Evolutionary conservation across 2,113 vertebrate species (phyloP).

Genomic region (Burhinus bistriatus): DNA sequence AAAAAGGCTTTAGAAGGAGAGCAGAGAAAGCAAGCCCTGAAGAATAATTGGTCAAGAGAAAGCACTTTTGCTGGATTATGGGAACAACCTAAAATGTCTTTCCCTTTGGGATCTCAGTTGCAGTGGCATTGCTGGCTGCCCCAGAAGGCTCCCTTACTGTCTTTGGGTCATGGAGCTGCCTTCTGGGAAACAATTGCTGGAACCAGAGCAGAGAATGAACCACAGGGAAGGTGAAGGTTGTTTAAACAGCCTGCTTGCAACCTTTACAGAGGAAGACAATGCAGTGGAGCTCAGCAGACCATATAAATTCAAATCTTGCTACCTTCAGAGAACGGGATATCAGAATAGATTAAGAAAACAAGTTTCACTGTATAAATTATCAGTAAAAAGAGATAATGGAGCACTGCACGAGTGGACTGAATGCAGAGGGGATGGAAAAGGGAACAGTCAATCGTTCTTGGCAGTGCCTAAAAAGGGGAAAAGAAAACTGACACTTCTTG

Average conservation of each 20-base stretch:
- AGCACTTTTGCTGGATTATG: not conserved
- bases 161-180: not conserved
- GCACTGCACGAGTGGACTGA: not conserved
- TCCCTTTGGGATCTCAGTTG: constrained; percentile 10
- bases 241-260: not conserved
- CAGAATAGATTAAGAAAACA: not conserved
- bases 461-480: not conserved
- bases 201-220: not conserved
- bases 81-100: not conserved
- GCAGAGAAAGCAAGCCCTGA: not conserved
- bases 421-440: not conserved
- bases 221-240: not conserved
- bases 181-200: not conserved
- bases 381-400: not conserved
- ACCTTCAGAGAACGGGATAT: not conserved
- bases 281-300: not conserved
- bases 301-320: not conserved
- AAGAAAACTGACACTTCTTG: not conserved
- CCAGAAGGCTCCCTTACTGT: not conserved
- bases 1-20: not conserved
- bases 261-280: not conserved
- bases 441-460: not conserved
- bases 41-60: not conserved
- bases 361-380: not conserved
- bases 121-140: not conserved